phyloP scores from a whole-genome alignment of 2,888 invertebrate genomes.

The Polia nebulosa region DNA sequence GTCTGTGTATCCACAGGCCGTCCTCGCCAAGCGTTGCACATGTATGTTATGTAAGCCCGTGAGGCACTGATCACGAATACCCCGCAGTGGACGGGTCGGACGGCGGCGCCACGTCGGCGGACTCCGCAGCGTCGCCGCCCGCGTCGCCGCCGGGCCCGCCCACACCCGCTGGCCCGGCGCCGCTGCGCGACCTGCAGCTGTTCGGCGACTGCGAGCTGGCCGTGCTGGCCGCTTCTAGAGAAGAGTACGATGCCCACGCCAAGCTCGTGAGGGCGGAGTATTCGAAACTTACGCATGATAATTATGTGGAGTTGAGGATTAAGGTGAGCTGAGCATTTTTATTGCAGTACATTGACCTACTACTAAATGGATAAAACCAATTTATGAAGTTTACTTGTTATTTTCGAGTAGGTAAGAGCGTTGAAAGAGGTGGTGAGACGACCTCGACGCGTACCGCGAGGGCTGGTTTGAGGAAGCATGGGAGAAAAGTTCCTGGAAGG shows the following conservation, averaged over 20 bases:
- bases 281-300: slow-evolving; percentile 74
- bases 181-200: slow-evolving; percentile 81
- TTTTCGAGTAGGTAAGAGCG: too few relatives aligned
- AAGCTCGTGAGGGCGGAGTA: slow-evolving; percentile 85
- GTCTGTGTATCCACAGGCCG: too few relatives aligned
- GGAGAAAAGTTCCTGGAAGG: too few relatives aligned
- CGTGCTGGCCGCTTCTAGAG: slow-evolving; percentile 81
- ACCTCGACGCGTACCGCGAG: too few relatives aligned
- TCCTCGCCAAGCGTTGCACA: too few relatives aligned
- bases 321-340: slow-evolving; percentile 34
- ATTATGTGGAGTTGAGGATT: slow-evolving; percentile 78
- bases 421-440: too few relatives aligned
- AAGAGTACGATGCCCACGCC: slow-evolving; percentile 84
- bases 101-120: background rate
- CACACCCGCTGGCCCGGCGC: slow-evolving; percentile 66
- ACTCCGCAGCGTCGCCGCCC: background rate
- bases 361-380: too few relatives aligned
- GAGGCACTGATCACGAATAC: too few relatives aligned
- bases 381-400: too few relatives aligned
- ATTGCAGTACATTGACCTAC: too few relatives aligned
- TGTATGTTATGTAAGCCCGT: too few relatives aligned
- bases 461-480: too few relatives aligned
- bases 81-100: background rate
- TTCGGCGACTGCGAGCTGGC: slow-evolving; percentile 87
- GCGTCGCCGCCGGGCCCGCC: slow-evolving; percentile 26